Percentiles rank a stretch among this genome's conserved stretches.
Conservation (phyloP, 1,140 invertebrate species). For the Hyles vespertilio region DNA sequence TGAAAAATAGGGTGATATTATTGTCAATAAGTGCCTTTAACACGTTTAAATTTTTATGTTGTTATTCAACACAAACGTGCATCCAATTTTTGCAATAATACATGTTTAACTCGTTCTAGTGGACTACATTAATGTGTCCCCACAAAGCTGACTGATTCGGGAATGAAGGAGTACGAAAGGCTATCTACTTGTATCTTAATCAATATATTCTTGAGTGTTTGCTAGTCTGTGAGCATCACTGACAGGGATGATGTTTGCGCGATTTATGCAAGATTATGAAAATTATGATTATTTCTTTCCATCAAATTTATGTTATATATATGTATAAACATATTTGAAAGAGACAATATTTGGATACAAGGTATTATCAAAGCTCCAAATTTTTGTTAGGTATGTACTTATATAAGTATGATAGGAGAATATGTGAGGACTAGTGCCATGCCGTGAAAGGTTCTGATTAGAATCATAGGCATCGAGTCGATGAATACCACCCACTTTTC, state of each 20-base stretch:
- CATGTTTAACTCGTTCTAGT: too few species aligned
- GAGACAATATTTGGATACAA: conserved; percentile 4
- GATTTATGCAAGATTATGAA: conserved; percentile 66
- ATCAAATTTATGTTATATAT: conserved; percentile 26
- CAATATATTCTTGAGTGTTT: conserved; percentile 44
- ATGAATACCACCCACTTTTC: conserved; percentile 73
- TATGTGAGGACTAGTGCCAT: conserved; percentile 74
- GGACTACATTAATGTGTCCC: too few species aligned
- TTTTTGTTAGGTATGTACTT: conserved; percentile 43
- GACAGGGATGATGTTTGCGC: conserved; percentile 72
- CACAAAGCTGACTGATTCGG: too few species aligned
- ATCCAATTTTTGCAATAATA: neutral
- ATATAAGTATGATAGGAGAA: conserved; percentile 71
- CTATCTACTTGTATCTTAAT: too few species aligned
- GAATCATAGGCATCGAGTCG: conserved; percentile 72
- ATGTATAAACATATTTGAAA: conserved; percentile 26
- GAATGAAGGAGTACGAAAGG: too few species aligned
- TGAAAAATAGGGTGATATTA: neutral
- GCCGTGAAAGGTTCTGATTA: conserved; percentile 74
- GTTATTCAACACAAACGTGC: neutral
- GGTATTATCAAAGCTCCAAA: conserved; percentile 29
- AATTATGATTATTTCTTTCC: conserved; percentile 15
- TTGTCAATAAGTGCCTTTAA: conserved; percentile 42
- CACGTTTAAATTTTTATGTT: conserved; percentile 9
- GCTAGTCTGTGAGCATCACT: conserved; percentile 74